Evolutionary conservation across 2,797 vertebrate species (phyloP).

Genomic region (Paratrypauchen microcephalus): DNA sequence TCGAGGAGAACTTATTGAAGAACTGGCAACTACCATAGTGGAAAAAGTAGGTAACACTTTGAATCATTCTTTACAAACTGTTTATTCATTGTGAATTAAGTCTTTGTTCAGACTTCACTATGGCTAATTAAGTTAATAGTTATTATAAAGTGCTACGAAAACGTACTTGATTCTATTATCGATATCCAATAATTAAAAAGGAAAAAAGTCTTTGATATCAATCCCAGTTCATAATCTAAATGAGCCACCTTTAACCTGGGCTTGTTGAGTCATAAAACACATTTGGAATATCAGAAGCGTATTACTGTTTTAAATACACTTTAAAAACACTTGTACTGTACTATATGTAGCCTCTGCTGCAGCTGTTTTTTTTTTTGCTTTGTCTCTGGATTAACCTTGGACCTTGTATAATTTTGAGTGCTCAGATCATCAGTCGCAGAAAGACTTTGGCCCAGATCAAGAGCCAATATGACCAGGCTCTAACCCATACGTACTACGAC

Average conservation of each 20-base stretch:
- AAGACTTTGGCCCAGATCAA: constrained; percentile 77
- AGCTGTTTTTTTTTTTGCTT: background rate
- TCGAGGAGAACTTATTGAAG: constrained; percentile 89
- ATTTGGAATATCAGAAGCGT: background rate
- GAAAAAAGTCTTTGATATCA: too few relatives aligned
- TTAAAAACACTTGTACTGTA: background rate
- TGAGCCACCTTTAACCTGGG: background rate
- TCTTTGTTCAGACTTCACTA: too few relatives aligned
- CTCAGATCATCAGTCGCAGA: constrained; percentile 85
- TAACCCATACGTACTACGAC: constrained; percentile 59
- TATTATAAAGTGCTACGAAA: too few relatives aligned
- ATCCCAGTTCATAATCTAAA: too few relatives aligned
- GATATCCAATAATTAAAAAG: too few relatives aligned
- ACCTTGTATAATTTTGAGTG: constrained; percentile 10
- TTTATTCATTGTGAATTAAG: too few relatives aligned
- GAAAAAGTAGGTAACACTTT: constrained; percentile 80
- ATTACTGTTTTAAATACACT: background rate
- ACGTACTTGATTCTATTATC: too few relatives aligned
- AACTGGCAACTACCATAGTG: constrained; percentile 89
- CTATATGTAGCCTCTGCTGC: background rate
- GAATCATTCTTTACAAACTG: too few relatives aligned
- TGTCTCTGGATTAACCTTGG: background rate
- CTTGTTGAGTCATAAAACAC: background rate
- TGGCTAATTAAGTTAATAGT: too few relatives aligned
- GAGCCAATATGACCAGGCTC: constrained; percentile 72